Evolutionary conservation across 1,140 invertebrate species (phyloP), one percentile per base, ranked within the genome.

Genomic region (Lasioglossum baleicum): DNA sequence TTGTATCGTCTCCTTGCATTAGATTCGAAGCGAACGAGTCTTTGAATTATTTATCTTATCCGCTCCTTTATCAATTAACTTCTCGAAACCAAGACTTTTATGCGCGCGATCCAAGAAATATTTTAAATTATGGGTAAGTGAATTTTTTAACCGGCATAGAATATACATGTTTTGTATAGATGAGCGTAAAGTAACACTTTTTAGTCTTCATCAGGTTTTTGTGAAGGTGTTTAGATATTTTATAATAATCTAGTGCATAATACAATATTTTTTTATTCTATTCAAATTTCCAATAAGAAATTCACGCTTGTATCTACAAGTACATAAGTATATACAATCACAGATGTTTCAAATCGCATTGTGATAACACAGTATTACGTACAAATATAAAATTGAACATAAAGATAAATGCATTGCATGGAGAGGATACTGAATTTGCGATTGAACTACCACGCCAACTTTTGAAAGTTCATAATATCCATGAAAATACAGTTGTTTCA

Each of bases 31-130:
- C 77, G 22, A 92, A 92, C 84, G 66, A 81, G 60, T 75, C 80
- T 56, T 79, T 92, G 26, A 91, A 91, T 83, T 92, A 92, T 77
- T 80, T 92, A 7, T 91, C 90, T 11, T 86, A 90, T 67, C 84
- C 90, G 10, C 73, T 92, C 42, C 75, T 90, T n/a, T 80, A 67
- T 53, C 91, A 92, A 71, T 75, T 91, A 42, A 67, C 79, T n/a
- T 83, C 83, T 11, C 79, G 84, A 86, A 8, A 83, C 64, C 75
- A 53, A 53, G 20, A 77, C n/a, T 53, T 70, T 31, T 5, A 48
- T 35, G 69, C 40, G 13, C 20, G 76, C 26, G 78, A 84, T 44
- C 80, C 80, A 64, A 75, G 79, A 51, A 75, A 73, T 51, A 31
- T 65, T 66, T 60, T 88, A 40, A 74, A 82, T 40, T 84, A 81